Conservation (phyloP, 2,797 vertebrate species). For the Benthosema pterotum region DNA sequence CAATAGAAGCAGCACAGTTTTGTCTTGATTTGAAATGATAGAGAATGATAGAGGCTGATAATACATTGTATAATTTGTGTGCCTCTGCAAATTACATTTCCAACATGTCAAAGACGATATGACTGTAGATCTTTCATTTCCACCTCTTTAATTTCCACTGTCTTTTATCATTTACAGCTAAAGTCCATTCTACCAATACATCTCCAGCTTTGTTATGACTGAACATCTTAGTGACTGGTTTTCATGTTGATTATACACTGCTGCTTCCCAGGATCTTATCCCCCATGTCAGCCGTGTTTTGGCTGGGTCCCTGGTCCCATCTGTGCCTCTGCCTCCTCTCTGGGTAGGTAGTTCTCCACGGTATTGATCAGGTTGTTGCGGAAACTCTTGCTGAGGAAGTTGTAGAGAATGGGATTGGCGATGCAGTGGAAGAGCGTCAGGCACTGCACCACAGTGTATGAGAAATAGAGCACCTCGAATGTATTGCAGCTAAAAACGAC, state of each 20-base stretch:
- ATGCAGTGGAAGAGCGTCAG: constrained; percentile 90
- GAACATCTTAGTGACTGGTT: constrained; percentile 92
- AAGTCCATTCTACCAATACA: not conserved
- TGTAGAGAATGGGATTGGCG: constrained; percentile 95
- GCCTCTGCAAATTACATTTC: no score
- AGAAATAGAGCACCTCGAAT: constrained; percentile 83
- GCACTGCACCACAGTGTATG: constrained; percentile 84
- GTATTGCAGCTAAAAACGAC: constrained; percentile 82
- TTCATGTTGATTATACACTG: constrained; percentile 74
- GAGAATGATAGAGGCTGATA: constrained; percentile 7
- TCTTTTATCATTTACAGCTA: not conserved
- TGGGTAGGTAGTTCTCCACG: constrained; percentile 81
- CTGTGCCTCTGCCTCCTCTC: constrained; percentile 42
- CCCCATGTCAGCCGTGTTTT: constrained; percentile 31
- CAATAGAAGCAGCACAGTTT: not conserved
- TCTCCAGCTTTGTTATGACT: constrained; percentile 63
- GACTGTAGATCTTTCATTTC: constrained; percentile 1
- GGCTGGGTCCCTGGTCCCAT: constrained; percentile 17
- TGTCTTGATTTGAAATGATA: not conserved
- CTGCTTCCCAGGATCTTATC: constrained; percentile 22
- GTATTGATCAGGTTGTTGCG: constrained; percentile 82
- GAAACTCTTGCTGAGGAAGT: constrained; percentile 94
- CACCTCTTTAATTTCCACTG: not conserved
- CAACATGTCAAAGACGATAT: no score
- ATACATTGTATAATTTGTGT: not conserved